Conservation (phyloP, 2,797 vertebrate genomes). For the Mus caroli region DNA sequence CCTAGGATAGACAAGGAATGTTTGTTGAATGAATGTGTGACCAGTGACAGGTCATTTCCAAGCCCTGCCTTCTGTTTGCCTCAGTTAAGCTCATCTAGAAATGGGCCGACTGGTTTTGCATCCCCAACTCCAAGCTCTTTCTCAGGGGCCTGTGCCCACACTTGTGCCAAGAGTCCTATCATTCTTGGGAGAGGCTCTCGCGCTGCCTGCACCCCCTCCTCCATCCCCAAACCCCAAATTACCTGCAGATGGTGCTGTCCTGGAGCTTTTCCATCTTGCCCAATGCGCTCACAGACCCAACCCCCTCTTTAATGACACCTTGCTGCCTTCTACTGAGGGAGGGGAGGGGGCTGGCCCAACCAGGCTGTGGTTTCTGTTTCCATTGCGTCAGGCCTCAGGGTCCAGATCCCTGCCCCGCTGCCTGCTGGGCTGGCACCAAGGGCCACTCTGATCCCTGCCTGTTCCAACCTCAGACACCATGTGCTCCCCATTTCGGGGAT, state of each 20-base stretch:
- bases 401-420: constrained; percentile 32
- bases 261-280: constrained; percentile 77
- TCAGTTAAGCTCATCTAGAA: background rate
- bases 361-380: constrained; percentile 79
- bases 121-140: background rate
- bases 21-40: background rate
- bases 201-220: background rate
- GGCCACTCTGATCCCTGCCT: constrained; percentile 26
- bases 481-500: constrained; percentile 84
- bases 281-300: constrained; percentile 70
- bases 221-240: constrained; percentile 76
- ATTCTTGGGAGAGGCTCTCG: background rate
- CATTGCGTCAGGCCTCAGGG: constrained; percentile 72
- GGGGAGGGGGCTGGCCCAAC: constrained; percentile 72
- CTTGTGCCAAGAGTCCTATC: constrained; percentile 18
- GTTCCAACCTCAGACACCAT: constrained; percentile 72
- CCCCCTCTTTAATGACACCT: constrained; percentile 81
- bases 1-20: background rate
- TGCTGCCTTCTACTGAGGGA: constrained; percentile 71
- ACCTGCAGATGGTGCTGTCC: constrained; percentile 47
- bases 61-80: background rate
- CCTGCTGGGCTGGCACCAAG: constrained; percentile 51
- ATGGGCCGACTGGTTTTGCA: background rate
- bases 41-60: background rate
- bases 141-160: background rate